Evolutionary conservation across 2,113 vertebrate species (phyloP), one percentile per base, ranked within the genome.

Genomic region (Ctenodactylus gundi): DNA sequence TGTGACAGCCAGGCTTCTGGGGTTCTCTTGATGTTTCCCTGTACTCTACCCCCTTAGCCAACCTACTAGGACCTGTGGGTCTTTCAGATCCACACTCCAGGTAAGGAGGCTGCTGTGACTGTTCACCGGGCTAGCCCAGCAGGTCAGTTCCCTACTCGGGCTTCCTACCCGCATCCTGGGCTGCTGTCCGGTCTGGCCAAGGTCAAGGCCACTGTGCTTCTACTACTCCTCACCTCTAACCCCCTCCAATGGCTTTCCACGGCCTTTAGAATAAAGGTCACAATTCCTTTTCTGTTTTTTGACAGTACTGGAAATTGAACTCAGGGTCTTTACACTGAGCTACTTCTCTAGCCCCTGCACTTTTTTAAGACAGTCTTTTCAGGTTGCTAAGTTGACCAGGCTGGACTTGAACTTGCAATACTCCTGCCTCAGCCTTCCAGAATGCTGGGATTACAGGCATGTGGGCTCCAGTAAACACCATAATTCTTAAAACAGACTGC

Each of bases 231-330:
- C 31, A 49, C 11, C 46, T 18, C 65, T 2, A 4, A 49, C 60
- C 44, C 41, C 51, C 65, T 75, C 21, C 58, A 46, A 0, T 10
- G 53, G 36, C 84, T 58, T 76, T 62, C 77, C 17, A 21, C 18
- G 14, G 58, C 65, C 78, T 90, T 87, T 18, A 72, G 85, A 88
- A 83, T 49, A 27, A 34, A 88, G 41, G 41, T 36, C 46, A 15
- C 44, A 6, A 64, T 53, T 57, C 77, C 23, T n/a, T n/a, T n/a
- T n/a, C n/a, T n/a, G n/a, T n/a, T n/a, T n/a, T n/a, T n/a, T n/a
- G n/a, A n/a, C n/a, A n/a, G n/a, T n/a, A n/a, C n/a, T n/a, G n/a
- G n/a, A n/a, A n/a, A n/a, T n/a, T n/a, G n/a, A n/a, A n/a, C n/a
- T n/a, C n/a, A n/a, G n/a, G n/a, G n/a, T n/a, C n/a, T n/a, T n/a